phyloP scores from a whole-genome alignment of 1,140 invertebrate genomes.

The Drosophila kurseongensis region DNA sequence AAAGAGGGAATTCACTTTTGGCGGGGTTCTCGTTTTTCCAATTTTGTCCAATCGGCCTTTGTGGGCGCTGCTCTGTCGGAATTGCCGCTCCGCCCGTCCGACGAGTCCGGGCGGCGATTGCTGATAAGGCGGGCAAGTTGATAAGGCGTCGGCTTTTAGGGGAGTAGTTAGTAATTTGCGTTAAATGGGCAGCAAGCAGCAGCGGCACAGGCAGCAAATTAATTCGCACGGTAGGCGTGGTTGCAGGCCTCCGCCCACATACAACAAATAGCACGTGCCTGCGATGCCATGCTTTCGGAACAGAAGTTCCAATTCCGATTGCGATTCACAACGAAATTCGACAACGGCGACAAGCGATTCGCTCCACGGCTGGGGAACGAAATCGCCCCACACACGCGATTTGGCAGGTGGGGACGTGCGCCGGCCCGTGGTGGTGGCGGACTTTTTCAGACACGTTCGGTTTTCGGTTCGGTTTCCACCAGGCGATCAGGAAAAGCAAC shows the following conservation, averaged over 20 bases:
- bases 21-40: constrained; percentile 84
- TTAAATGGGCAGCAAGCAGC: constrained; percentile 41
- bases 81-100: constrained; percentile 75
- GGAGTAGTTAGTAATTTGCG: constrained; percentile 65
- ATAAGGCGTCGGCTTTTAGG: constrained; percentile 61
- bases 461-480: constrained; percentile 77
- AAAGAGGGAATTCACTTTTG: constrained; percentile 85
- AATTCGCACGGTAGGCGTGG: constrained; percentile 78
- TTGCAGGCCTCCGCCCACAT: constrained; percentile 80
- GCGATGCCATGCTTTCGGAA: constrained; percentile 37
- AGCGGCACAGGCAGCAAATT: constrained; percentile 56
- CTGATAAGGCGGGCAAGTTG: constrained; percentile 68
- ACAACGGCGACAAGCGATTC: constrained; percentile 54
- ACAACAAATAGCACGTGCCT: constrained; percentile 29
- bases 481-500: constrained; percentile 51
- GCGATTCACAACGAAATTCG: constrained; percentile 45
- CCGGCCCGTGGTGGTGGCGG: constrained; percentile 65
- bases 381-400: constrained; percentile 50
- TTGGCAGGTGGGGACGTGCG: constrained; percentile 71
- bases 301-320: constrained; percentile 53
- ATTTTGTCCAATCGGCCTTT: constrained; percentile 81
- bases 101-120: constrained; percentile 49
- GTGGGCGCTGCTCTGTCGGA: constrained; percentile 77
- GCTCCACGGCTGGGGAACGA: constrained; percentile 55
- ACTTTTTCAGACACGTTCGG: constrained; percentile 81